Evolutionary conservation across 2,888 invertebrate genomes (phyloP).

Genomic region (Athalia circularis): DNA sequence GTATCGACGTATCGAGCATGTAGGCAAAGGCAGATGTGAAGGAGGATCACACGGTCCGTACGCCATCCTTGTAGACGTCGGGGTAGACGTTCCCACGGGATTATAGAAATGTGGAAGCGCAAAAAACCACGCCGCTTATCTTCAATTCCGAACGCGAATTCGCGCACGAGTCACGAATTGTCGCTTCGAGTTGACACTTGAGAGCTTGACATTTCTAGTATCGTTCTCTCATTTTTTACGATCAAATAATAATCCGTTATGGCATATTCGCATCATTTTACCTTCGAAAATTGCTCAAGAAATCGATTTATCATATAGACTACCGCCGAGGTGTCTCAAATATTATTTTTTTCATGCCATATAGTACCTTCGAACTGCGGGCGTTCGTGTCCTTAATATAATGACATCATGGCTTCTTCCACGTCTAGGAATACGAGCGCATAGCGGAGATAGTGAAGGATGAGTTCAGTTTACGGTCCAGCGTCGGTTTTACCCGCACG

Average conservation of each 20-base stretch:
- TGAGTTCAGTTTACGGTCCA: conserved; percentile 6
- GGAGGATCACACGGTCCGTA: conserved; percentile 36
- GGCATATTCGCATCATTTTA: no score
- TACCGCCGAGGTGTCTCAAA: no score
- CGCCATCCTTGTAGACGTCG: conserved; percentile 7
- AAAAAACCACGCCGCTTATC: conserved; percentile 32
- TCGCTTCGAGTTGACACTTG: conserved; percentile 10
- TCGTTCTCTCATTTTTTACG: conserved; percentile 12
- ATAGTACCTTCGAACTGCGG: no score
- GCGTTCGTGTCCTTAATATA: no score
- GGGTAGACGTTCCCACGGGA: conserved; percentile 36
- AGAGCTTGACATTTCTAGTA: conserved; percentile 26
- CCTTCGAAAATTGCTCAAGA: neutral
- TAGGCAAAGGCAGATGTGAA: conserved; percentile 13
- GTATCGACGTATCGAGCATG: conserved; percentile 44
- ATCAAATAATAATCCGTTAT: conserved; percentile 11
- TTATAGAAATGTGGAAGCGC: neutral
- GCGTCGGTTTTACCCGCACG: neutral
- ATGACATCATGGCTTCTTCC: no score
- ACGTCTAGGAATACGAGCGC: no score
- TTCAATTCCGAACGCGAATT: conserved; percentile 26
- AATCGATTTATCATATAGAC: neutral
- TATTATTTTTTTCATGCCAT: no score
- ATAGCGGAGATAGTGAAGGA: no score
- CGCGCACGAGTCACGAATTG: neutral